Evolutionary conservation across 2,113 vertebrate species (phyloP), one percentile per base, ranked within the genome.

Genomic region (Ovis canadensis): DNA sequence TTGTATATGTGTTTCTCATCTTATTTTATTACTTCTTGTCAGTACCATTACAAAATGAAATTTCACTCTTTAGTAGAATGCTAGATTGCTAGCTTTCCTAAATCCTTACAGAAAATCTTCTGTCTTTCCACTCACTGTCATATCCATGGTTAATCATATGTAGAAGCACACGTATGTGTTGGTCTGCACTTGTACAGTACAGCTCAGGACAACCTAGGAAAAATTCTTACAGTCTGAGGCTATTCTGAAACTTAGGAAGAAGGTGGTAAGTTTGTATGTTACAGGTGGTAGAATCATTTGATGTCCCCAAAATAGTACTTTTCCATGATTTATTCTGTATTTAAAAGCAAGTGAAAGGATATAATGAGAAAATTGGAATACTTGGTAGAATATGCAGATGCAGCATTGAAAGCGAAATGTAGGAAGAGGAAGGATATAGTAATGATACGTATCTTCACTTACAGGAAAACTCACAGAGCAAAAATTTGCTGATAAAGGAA

Each of bases 361-460:
- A 77, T 29, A 82, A 43, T 60, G 11, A 91, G 9, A 43, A 86
- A 50, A 82, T 43, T 54, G 29, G 12, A 91, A 90, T 29, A 57
- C 6, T 60, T 93, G 27, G 25, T 45, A 16, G 50, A 88, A 92
- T 62, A 64, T 9, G 6, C 13, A 78, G 54, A 83, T 57, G 16
- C 45, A 91, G 23, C 17, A 71, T 64, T 85, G 50, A 64, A 17
- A 59, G 50, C 6, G 89, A 85, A 31, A 67, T 19, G 25, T 25
- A 62, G 14, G 23, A 64, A 81, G 14, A 78, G 12, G n/a, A 17
- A 57, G 62, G 1, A 62, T 33, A 16, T 23, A 71, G 19, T 29
- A 54, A 67, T 91, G 59, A 91, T 31, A 82, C 57, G 52, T 88
- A 62, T 87, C 60, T 96, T 78, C n/a, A 91, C 80, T 91, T 97